phyloP scores from a whole-genome alignment of 2,888 invertebrate species.

The Drosophila borealis region DNA sequence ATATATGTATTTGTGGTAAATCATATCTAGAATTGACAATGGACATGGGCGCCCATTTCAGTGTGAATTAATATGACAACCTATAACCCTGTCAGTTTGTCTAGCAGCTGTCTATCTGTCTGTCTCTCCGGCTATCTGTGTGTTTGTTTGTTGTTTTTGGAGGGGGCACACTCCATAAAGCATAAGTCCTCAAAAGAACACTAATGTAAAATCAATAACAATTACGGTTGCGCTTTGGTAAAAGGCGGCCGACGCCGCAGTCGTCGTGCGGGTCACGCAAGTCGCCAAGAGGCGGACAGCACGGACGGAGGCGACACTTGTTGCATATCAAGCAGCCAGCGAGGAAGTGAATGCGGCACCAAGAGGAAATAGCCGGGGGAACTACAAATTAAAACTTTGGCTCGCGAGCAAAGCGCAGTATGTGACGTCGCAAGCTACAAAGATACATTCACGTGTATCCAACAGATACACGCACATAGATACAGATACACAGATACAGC shows the following conservation, averaged over 20 bases:
- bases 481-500: conserved; percentile 10
- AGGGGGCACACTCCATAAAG: conserved; percentile 68
- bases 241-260: conserved; percentile 39
- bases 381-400: conserved; percentile 45
- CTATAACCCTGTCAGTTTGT: conserved; percentile 20
- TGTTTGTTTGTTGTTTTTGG: conserved; percentile 24
- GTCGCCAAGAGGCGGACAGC: conserved; percentile 42
- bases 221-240: conserved; percentile 59
- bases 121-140: conserved; percentile 1
- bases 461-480: conserved; percentile 12
- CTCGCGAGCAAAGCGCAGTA: conserved; percentile 57
- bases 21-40: neutral
- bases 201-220: conserved; percentile 76
- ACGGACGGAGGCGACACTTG: conserved; percentile 57
- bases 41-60: conserved; percentile 4
- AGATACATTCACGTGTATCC: conserved; percentile 14
- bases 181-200: conserved; percentile 56
- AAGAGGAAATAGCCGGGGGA: conserved; percentile 4
- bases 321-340: conserved; percentile 68
- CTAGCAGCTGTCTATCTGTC: conserved; percentile 42
- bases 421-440: conserved; percentile 32
- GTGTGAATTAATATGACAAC: conserved; percentile 16
- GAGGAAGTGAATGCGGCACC: conserved; percentile 48
- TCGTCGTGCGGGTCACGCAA: conserved; percentile 53
- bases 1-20: conserved; percentile 5